Conservation (phyloP, 2,888 invertebrate species). For the Hermodice carunculata region DNA sequence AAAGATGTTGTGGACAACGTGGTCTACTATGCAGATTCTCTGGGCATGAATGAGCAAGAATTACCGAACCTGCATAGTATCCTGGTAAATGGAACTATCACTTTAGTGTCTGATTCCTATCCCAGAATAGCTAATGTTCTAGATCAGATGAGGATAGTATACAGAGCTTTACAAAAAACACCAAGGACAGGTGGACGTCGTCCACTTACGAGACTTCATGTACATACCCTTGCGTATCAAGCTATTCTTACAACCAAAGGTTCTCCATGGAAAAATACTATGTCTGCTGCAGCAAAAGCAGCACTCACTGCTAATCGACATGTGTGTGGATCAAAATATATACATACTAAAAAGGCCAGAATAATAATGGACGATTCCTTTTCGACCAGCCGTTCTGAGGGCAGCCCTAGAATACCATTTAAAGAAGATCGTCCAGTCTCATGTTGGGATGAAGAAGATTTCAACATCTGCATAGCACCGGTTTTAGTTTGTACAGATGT, state of each 20-base stretch:
- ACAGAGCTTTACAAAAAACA: conserved; percentile 59
- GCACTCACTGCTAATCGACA: conserved; percentile 86
- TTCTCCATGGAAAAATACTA: conserved; percentile 80
- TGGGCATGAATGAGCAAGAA: conserved; percentile 90
- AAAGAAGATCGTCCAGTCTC: conserved; percentile 81
- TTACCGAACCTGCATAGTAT: conserved; percentile 82
- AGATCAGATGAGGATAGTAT: conserved; percentile 84
- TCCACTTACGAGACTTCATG: conserved; percentile 81
- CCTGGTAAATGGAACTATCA: conserved; percentile 79
- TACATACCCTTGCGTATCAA: conserved; percentile 90
- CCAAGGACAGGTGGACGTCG: conserved; percentile 74
- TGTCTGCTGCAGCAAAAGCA: conserved; percentile 86
- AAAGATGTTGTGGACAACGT: conserved; percentile 78
- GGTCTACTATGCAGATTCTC: conserved; percentile 82
- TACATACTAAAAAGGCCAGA: conserved; percentile 74
- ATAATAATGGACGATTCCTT: conserved; percentile 87
- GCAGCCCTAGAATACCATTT: conserved; percentile 74
- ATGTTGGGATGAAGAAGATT: conserved; percentile 81
- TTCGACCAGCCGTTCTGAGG: conserved; percentile 75
- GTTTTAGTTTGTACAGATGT: conserved; percentile 87
- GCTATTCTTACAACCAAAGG: conserved; percentile 80
- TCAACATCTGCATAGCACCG: conserved; percentile 85
- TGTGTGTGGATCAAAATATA: conserved; percentile 79
- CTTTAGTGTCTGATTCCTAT: conserved; percentile 82
- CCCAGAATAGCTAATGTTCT: conserved; percentile 84